phyloP scores from a whole-genome alignment of 2,797 vertebrate genomes.

The Coreius guichenoti region DNA sequence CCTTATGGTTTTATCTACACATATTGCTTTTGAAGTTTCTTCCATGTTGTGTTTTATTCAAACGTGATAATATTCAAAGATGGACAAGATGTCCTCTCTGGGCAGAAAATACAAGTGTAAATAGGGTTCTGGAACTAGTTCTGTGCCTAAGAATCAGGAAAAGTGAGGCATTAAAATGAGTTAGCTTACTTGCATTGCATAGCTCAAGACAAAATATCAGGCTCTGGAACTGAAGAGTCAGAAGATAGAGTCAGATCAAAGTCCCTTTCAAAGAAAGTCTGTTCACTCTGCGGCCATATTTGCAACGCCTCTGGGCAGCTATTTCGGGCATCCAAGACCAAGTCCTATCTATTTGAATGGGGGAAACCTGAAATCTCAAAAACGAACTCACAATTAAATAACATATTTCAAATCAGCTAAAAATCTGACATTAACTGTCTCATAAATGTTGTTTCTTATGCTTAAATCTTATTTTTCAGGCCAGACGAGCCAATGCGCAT shows the following conservation, averaged over 20 bases:
- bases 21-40: neutral
- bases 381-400: too few relatives aligned
- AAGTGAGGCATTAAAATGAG: neutral
- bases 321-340: too few relatives aligned
- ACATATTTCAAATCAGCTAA: too few relatives aligned
- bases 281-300: too few relatives aligned
- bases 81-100: neutral
- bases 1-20: neutral
- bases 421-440: too few relatives aligned
- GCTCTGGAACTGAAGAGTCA: neutral
- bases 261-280: too few relatives aligned
- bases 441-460: too few relatives aligned
- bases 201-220: neutral
- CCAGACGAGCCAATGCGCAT: too few relatives aligned
- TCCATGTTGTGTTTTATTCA: neutral
- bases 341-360: too few relatives aligned
- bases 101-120: neutral
- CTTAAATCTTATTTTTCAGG: too few relatives aligned
- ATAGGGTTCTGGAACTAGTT: neutral
- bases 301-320: too few relatives aligned
- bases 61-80: neutral
- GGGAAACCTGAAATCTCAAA: too few relatives aligned
- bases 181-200: neutral
- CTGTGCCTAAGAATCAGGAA: neutral
- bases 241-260: neutral